Evolutionary conservation across 2,113 vertebrate genomes (phyloP).

Genomic region (Laterallus jamaicensis): DNA sequence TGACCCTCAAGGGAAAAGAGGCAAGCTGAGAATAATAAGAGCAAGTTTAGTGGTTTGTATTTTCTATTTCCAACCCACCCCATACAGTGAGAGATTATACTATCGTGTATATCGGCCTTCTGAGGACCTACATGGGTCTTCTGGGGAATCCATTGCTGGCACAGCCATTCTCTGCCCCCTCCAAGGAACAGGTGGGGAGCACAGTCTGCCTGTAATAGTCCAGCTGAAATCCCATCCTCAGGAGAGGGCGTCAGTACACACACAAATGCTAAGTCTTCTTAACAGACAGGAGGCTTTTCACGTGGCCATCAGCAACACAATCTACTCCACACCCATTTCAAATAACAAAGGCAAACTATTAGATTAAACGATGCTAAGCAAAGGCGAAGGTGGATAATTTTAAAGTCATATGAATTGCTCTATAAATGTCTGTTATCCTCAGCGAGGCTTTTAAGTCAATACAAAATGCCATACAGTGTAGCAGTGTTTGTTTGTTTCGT

Average conservation of each 20-base stretch:
- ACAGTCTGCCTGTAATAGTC: background rate
- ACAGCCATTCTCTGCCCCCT: background rate
- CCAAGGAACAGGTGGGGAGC: background rate
- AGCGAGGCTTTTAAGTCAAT: constrained; percentile 24
- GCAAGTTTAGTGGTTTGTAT: background rate
- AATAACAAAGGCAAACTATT: background rate
- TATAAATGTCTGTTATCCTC: constrained; percentile 53
- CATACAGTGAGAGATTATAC: background rate
- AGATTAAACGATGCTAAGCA: constrained; percentile 7
- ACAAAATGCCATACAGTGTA: constrained; percentile 33
- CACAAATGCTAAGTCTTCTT: background rate
- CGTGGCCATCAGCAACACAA: background rate
- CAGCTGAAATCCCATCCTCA: background rate
- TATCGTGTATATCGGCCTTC: accelerated
- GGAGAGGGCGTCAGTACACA: background rate
- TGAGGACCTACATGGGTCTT: background rate
- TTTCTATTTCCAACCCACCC: background rate
- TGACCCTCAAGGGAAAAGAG: background rate
- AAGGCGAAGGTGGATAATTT: constrained; percentile 30
- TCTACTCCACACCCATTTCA: background rate
- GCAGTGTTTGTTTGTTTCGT: constrained; percentile 20
- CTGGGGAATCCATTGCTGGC: background rate
- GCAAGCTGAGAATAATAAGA: background rate
- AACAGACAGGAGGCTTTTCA: background rate
- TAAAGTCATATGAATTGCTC: constrained; percentile 35